These are phyloP conservation scores for Rhabdophis nuchalis DNA, from an alignment of 2,797 vertebrate species.

Conservation along the genomic window DNA sequence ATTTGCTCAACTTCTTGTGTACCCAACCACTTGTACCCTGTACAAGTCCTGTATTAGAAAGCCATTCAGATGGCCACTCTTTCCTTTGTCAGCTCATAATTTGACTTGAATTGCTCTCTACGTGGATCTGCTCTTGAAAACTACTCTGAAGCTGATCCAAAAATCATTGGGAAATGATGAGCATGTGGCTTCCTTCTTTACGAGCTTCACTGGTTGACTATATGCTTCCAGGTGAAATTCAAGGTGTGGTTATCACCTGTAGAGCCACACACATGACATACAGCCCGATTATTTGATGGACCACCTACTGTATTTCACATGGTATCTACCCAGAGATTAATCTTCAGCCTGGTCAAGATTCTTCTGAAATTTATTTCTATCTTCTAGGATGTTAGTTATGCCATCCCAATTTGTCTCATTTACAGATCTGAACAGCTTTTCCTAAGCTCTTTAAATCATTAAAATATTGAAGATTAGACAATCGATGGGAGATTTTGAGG, in stretches of 20 bases:
- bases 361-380: not conserved
- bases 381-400: not conserved
- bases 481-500: not conserved
- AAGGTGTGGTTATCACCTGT: not conserved
- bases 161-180: not conserved
- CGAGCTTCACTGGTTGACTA: not conserved
- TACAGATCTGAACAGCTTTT: not conserved
- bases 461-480: not conserved
- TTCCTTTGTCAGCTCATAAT: not conserved
- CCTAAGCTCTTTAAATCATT: not conserved
- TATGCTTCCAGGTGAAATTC: not conserved
- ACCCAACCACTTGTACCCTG: not conserved
- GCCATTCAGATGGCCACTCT: not conserved
- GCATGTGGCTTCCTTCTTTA: not conserved
- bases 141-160: not conserved
- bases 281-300: not conserved
- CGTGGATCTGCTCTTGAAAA: not conserved
- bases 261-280: not conserved
- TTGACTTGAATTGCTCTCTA: not conserved
- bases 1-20: not conserved
- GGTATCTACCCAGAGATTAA: not conserved
- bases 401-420: not conserved
- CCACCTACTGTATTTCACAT: not conserved
- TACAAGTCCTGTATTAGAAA: not conserved
- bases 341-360: not conserved